Percentiles rank a stretch among this genome's conserved stretches.
Conservation (phyloP, 1,140 invertebrate genomes). For the Amyelois transitella region DNA sequence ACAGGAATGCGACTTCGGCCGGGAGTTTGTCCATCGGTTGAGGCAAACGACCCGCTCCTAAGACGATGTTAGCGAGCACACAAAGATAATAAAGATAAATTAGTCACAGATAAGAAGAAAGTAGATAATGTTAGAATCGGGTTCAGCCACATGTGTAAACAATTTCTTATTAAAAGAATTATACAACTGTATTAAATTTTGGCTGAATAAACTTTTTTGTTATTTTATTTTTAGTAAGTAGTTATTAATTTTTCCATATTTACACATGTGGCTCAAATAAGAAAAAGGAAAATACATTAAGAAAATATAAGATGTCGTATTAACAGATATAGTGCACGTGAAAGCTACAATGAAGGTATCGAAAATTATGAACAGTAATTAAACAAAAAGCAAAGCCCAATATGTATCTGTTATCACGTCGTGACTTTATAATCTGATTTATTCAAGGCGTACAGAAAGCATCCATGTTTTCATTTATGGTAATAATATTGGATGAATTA, state of each 20-base stretch:
- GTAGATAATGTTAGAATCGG: constrained; percentile 20
- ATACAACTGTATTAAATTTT: constrained; percentile 4
- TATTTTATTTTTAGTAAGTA: too few species aligned
- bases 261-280: not conserved
- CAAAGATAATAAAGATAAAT: constrained; percentile 42
- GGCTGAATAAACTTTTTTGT: too few species aligned
- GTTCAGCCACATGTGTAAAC: constrained; percentile 56
- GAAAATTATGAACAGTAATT: not conserved
- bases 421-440: not conserved
- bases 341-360: not conserved
- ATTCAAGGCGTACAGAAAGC: not conserved
- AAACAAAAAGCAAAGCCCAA: not conserved
- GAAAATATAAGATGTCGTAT: not conserved
- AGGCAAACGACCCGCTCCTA: constrained; percentile 70
- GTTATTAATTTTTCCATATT: too few species aligned
- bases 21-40: constrained; percentile 62
- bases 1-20: constrained; percentile 65
- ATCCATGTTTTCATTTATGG: too few species aligned
- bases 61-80: constrained; percentile 59
- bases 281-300: not conserved
- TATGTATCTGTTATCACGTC: not conserved
- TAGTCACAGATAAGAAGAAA: constrained; percentile 44
- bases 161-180: too few species aligned
- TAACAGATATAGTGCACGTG: not conserved
- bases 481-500: too few species aligned